phyloP scores from a whole-genome alignment of 92 coral and sea anemone species.

The Actinernus sp. region DNA sequence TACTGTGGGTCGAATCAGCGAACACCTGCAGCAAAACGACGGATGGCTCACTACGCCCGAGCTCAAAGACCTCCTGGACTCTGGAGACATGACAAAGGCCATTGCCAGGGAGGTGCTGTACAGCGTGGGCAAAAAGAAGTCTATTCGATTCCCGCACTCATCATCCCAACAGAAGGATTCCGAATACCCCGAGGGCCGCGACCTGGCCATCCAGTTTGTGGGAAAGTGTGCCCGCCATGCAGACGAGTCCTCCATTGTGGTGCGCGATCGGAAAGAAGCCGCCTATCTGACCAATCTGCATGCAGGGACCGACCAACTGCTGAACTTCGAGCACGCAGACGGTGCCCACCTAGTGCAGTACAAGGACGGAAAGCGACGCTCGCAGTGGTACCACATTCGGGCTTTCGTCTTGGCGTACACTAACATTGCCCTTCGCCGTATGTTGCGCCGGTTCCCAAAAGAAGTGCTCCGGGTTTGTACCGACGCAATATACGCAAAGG shows the following conservation, averaged over 20 bases:
- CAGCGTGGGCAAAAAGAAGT: not conserved
- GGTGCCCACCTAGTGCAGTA: too few species aligned
- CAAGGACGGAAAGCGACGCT: too few species aligned
- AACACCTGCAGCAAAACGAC: not conserved
- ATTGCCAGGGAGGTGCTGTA: not conserved
- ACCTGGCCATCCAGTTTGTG: not conserved
- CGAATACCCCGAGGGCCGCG: too few species aligned
- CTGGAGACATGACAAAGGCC: conserved; percentile 1
- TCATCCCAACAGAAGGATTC: not conserved
- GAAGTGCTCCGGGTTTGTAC: conserved; percentile 1
- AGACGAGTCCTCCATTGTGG: not conserved
- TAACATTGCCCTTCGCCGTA: too few species aligned
- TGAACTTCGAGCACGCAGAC: not conserved
- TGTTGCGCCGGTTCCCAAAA: not conserved
- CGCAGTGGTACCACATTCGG: too few species aligned
- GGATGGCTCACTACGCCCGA: too few species aligned
- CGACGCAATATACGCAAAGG: too few species aligned
- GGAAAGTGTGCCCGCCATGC: too few species aligned
- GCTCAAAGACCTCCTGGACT: too few species aligned
- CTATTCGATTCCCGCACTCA: not conserved
- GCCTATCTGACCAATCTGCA: not conserved
- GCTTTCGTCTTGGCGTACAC: too few species aligned
- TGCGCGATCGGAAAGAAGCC: not conserved
- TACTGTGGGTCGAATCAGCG: too few species aligned
- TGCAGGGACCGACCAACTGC: not conserved